A percentile compares a stretch with the other conserved stretches of the same genome.
Evolutionary conservation across 2,888 invertebrate species (phyloP).

Genomic region (Drosophila robusta): DNA sequence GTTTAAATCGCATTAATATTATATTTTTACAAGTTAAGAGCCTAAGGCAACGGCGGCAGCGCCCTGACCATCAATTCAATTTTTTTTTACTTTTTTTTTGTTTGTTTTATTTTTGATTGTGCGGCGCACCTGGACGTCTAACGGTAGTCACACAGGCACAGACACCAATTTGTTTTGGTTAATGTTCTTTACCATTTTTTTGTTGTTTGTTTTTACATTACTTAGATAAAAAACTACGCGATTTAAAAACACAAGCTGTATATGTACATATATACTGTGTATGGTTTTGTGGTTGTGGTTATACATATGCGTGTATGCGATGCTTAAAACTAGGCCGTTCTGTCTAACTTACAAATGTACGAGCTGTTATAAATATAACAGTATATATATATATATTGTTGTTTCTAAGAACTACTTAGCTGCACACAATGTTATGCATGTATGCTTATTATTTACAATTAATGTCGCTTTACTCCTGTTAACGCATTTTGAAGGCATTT

Average conservation of each 20-base stretch:
- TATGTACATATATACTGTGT: conserved; percentile 30
- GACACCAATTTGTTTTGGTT: conserved; percentile 23
- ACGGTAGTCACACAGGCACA: conserved; percentile 26
- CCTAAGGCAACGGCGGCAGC: conserved; percentile 47
- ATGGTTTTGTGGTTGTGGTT: conserved; percentile 18
- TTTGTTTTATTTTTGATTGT: conserved; percentile 25
- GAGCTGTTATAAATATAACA: too few species aligned
- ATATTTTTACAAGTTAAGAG: conserved; percentile 37
- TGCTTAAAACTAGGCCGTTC: conserved; percentile 41
- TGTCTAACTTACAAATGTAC: conserved; percentile 22
- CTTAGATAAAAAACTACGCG: conserved; percentile 47
- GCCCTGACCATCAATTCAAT: conserved; percentile 23
- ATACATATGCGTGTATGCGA: conserved; percentile 20
- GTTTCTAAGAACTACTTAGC: conserved; percentile 28
- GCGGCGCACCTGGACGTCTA: conserved; percentile 30
- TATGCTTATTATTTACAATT: conserved; percentile 65
- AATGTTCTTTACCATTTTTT: conserved; percentile 10
- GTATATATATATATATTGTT: conserved; percentile 1
- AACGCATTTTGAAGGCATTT: conserved; percentile 71
- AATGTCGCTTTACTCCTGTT: conserved; percentile 60
- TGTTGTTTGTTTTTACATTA: conserved; percentile 15
- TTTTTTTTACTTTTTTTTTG: conserved; percentile 11
- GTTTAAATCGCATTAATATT: conserved; percentile 45
- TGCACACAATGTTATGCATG: conserved; percentile 35
- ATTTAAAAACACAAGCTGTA: conserved; percentile 57